Base-by-base conservation (phyloP, 2,888 invertebrate species). In the Caradrina kadenii region DNA sequence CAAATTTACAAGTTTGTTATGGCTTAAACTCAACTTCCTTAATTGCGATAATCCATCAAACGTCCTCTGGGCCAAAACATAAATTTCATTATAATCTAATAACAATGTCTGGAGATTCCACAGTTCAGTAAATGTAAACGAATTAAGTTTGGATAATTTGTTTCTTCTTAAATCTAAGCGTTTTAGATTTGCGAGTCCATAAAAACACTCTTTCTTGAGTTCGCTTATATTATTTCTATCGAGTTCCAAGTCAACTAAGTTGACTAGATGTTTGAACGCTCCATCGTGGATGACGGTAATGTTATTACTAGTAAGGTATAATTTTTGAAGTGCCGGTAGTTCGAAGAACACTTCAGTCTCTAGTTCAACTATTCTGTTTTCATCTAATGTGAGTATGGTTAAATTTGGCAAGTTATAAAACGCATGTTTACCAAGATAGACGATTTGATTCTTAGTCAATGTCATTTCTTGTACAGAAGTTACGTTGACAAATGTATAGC, bases 291-390 rank as follows among this genome's bases (percentile, higher is more conserved):
- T 96, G 42, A 97, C 96, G 83, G 97, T 98, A 79, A 99, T 96
- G 86, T 98, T 97, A 93, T 99, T 99, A 90, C 97, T 97, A 88
- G 98, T 98, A 66, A 99, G 96, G 86, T 97, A 97, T 65, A 99
- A 96, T 83, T 97, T 97, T 82, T 97, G 97, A 82, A 98, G 93
- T 26, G 96, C 94, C 0, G 98, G 98, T 70, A 98, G 90, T 88
- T 97, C 97, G 63, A 97, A 96, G 92, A 98, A 98, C 3, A 97
- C 97, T 84, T 97, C 97, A 58, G 97, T 96, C 86, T 97, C 97
- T 77, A 98, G 96, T 88, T 97, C 98, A 35, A 96, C 96, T 87
- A 98, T 97, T 86, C 96, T 96, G 92, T 98, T 98, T 84, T 97
- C 97, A 79, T 97, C 97, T 86, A 98, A 91, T 81, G 97, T 97